phyloP scores from a whole-genome alignment of 2,113 vertebrate species.

The Chelonoidis abingdonii region DNA sequence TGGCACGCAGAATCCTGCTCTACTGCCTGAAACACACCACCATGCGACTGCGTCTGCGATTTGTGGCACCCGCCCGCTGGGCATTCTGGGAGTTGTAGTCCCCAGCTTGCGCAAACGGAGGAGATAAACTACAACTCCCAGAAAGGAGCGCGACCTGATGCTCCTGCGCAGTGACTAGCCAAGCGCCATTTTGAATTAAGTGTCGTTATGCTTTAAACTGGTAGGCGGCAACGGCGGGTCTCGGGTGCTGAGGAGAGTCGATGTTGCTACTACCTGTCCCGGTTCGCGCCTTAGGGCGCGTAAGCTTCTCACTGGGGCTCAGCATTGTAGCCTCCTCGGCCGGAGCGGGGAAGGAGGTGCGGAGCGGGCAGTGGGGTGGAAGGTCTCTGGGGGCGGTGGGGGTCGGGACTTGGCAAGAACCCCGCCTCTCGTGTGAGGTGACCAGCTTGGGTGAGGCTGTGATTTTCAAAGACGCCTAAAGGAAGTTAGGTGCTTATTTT shows the following conservation, averaged over 20 bases:
- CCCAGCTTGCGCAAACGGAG: not conserved
- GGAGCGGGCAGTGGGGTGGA: accelerated
- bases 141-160: not conserved
- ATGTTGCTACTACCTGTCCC: no score
- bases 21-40: no score
- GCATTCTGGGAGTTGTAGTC: not conserved
- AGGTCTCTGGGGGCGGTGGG: not conserved
- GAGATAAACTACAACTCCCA: not conserved
- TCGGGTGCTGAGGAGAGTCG: no score
- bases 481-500: not conserved
- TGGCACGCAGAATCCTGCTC: no score
- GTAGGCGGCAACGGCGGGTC: not conserved
- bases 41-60: accelerated
- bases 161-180: not conserved
- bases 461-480: not conserved
- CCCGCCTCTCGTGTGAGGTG: accelerated
- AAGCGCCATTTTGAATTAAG: not conserved
- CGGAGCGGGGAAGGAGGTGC: not conserved
- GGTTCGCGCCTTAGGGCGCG: no score
- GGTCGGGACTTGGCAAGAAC: no score
- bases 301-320: accelerated
- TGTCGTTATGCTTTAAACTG: not conserved
- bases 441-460: not conserved
- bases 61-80: not conserved
- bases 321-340: accelerated